These are phyloP conservation scores for Leucophenga montana DNA, from an alignment of 2,888 invertebrate species.

Conservation along the genomic window DNA sequence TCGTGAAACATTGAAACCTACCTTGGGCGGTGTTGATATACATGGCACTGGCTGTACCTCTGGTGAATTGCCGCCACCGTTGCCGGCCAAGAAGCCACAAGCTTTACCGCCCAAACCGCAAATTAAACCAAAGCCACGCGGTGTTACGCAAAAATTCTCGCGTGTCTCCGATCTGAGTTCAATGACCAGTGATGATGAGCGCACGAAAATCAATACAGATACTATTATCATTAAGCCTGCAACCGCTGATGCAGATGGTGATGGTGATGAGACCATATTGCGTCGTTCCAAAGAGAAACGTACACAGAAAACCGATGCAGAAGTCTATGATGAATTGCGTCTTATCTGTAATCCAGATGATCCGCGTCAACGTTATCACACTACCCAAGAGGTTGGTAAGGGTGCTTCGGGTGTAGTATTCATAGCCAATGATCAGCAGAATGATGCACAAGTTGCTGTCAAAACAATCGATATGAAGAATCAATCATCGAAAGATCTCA, in stretches of 20 bases:
- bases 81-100: constrained; percentile 72
- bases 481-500: constrained; percentile 95
- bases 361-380: constrained; percentile 85
- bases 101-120: constrained; percentile 73
- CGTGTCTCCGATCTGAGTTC: constrained; percentile 72
- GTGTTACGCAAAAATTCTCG: constrained; percentile 69
- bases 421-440: constrained; percentile 85
- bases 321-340: constrained; percentile 82
- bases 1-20: constrained; percentile 61
- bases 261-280: constrained; percentile 73
- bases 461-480: constrained; percentile 96
- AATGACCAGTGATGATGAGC: constrained; percentile 52
- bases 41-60: constrained; percentile 26
- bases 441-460: constrained; percentile 88
- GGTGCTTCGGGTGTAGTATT: constrained; percentile 95
- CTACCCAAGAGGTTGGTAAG: constrained; percentile 88
- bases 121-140: constrained; percentile 76
- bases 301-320: constrained; percentile 71
- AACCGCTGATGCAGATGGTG: constrained; percentile 63
- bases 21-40: neutral
- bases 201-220: constrained; percentile 64
- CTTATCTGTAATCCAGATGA: constrained; percentile 88
- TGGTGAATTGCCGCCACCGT: constrained; percentile 68
- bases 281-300: constrained; percentile 72
- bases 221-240: constrained; percentile 71